phyloP scores from a whole-genome alignment of 2,113 vertebrate genomes.

The Calypte anna region DNA sequence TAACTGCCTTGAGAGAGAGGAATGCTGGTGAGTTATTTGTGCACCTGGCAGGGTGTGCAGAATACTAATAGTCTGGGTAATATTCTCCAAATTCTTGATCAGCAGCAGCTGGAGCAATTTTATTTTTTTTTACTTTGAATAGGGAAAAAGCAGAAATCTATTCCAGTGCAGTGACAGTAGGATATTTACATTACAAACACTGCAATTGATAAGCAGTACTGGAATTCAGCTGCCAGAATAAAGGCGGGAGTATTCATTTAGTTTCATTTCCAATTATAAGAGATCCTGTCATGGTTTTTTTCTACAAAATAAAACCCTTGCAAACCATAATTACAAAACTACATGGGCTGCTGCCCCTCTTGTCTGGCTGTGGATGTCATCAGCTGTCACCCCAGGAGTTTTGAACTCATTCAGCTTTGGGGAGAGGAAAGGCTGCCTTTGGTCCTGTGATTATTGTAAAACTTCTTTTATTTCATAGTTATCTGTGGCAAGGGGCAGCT shows the following conservation, averaged over 20 bases:
- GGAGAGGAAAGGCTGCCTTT: neutral
- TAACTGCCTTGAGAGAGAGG: constrained; percentile 3
- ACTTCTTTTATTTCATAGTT: neutral
- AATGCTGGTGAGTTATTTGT: neutral
- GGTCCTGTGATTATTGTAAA: neutral
- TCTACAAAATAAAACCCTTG: constrained; percentile 8
- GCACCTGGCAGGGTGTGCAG: constrained; percentile 22
- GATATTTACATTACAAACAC: constrained; percentile 52
- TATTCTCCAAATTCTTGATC: constrained; percentile 25
- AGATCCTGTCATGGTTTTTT: neutral
- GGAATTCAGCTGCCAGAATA: constrained; percentile 46
- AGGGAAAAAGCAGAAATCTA: constrained; percentile 21
- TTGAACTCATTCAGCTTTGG: neutral
- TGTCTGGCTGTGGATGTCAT: neutral
- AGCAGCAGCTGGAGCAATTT: constrained; percentile 58
- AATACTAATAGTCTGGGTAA: neutral
- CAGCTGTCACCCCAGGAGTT: neutral
- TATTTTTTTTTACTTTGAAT: constrained; percentile 30
- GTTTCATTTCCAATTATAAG: constrained; percentile 33
- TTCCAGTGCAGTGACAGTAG: constrained; percentile 20
- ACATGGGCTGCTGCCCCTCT: neutral
- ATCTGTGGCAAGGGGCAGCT: neutral
- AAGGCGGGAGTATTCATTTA: constrained; percentile 17
- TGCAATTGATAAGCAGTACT: neutral
- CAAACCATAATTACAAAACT: constrained; percentile 35